Conservation (phyloP, 2,113 vertebrate genomes). For the Heptranchias perlo region DNA sequence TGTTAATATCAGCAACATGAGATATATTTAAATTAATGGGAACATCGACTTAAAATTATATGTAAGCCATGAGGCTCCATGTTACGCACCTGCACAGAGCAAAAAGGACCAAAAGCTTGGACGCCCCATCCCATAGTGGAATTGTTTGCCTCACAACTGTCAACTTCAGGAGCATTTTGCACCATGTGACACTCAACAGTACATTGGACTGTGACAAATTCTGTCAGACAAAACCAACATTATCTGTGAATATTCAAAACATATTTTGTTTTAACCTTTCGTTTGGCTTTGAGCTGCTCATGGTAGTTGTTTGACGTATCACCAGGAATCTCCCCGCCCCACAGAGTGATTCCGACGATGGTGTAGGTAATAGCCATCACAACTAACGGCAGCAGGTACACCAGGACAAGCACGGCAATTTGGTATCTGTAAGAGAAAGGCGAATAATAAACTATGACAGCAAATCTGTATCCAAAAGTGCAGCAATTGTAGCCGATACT, state of each 20-base stretch:
- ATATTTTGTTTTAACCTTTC: constrained; percentile 71
- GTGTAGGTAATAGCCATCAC: constrained; percentile 94
- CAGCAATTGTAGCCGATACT: neutral
- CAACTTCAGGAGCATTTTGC: neutral
- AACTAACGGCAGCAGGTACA: constrained; percentile 84
- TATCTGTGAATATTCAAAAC: neutral
- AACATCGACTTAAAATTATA: neutral
- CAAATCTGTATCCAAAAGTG: neutral
- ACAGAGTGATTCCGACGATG: constrained; percentile 87
- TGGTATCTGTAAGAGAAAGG: constrained; percentile 72
- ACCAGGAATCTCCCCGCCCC: constrained; percentile 94
- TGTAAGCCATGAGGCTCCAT: neutral
- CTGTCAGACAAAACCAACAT: neutral
- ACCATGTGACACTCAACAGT: no score
- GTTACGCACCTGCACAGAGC: neutral
- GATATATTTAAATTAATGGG: neutral
- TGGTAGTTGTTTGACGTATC: constrained; percentile 90
- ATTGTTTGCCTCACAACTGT: neutral
- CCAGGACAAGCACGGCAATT: constrained; percentile 76
- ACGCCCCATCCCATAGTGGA: neutral
- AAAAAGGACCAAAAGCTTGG: neutral
- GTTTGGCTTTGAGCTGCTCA: constrained; percentile 86
- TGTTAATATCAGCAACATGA: neutral
- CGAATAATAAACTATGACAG: constrained; percentile 1
- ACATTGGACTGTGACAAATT: neutral